Percentiles rank a stretch among this genome's conserved stretches.
phyloP scores from a whole-genome alignment of 2,888 invertebrate genomes.

The Entomobrya proxima region DNA sequence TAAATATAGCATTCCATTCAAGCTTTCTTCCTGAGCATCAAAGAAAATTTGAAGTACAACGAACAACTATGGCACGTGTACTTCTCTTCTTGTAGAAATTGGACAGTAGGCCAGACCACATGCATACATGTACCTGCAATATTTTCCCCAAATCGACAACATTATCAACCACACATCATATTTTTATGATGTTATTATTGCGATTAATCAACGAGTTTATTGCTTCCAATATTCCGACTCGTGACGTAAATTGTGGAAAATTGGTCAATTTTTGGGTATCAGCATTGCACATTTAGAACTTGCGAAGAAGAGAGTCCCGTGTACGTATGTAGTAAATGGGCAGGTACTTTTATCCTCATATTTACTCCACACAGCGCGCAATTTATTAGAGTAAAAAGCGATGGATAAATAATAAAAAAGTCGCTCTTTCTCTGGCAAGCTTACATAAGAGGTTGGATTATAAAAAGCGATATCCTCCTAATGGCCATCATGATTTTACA shows the following conservation, averaged over 20 bases:
- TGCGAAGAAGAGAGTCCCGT: too few species aligned
- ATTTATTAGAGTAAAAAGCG: background rate
- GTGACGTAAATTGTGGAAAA: constrained; percentile 6
- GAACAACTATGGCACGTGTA: too few species aligned
- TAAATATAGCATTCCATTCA: too few species aligned
- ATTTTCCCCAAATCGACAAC: too few species aligned
- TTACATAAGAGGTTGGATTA: background rate
- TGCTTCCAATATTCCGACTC: background rate
- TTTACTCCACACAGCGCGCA: background rate
- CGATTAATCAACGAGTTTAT: constrained; percentile 7
- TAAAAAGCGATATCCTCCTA: background rate
- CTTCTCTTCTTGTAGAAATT: too few species aligned
- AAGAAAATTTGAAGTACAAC: too few species aligned
- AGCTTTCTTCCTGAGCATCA: too few species aligned
- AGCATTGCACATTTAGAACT: background rate
- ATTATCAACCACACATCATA: background rate
- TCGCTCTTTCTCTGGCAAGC: background rate
- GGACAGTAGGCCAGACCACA: background rate
- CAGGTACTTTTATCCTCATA: too few species aligned
- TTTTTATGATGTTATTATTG: background rate
- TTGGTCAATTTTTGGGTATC: background rate
- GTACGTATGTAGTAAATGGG: too few species aligned
- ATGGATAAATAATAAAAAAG: constrained; percentile 1
- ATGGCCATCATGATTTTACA: constrained; percentile 4
- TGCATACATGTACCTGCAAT: background rate